These are phyloP conservation scores for Sipha maydis DNA, from an alignment of 2,888 invertebrate species.

Conservation along the genomic window DNA sequence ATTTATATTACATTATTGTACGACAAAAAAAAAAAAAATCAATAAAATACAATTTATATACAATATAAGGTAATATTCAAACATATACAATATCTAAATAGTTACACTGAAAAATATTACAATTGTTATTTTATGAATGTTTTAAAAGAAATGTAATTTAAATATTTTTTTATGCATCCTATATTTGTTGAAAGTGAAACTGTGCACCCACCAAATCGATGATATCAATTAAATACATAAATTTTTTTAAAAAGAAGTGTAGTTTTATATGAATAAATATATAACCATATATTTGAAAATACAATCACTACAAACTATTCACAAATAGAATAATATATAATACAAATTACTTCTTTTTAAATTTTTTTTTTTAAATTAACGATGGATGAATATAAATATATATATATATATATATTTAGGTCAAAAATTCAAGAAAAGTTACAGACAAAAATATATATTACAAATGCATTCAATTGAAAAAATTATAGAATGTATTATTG, in stretches of 20 bases:
- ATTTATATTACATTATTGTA: constrained; percentile 56
- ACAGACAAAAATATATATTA: constrained; percentile 22
- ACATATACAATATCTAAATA: constrained; percentile 55
- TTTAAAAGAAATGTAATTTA: constrained; percentile 20
- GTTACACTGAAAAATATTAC: constrained; percentile 53
- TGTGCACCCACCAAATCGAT: not conserved
- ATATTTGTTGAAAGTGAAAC: constrained; percentile 20
- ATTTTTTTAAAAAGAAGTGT: not conserved
- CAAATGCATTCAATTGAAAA: constrained; percentile 46
- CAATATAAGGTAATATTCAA: constrained; percentile 43
- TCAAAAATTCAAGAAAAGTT: constrained; percentile 36
- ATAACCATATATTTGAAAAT: constrained; percentile 38
- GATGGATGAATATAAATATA: constrained; percentile 2
- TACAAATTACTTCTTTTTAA: constrained; percentile 27
- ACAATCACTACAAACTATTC: constrained; percentile 54
- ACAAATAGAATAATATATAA: constrained; percentile 55
- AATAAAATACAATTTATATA: constrained; percentile 59
- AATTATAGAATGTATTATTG: constrained; percentile 58
- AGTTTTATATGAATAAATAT: constrained; percentile 40
- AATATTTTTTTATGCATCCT: not conserved
- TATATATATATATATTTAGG: constrained; percentile 16
- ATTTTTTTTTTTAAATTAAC: constrained; percentile 21
- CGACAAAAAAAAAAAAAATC: constrained; percentile 34
- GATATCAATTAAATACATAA: not conserved
- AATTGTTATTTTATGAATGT: constrained; percentile 15